A percentile compares a stretch with the other conserved stretches of the same genome.
Conservation (phyloP, 1,140 invertebrate species). For the Cotesia vestalis region DNA sequence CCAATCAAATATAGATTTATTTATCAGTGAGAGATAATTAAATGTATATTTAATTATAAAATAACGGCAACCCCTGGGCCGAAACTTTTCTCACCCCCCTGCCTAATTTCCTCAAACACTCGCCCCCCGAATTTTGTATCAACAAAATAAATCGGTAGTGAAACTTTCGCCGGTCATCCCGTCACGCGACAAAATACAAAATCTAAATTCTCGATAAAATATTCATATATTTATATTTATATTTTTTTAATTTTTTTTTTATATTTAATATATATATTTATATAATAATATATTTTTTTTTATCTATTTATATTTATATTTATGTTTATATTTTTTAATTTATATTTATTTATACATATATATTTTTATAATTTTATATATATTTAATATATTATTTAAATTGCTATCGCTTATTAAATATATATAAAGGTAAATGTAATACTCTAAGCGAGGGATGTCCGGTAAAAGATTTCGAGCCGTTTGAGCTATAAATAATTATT, state of each 20-base stretch:
- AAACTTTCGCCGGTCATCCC: constrained; percentile 47
- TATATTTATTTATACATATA: constrained; percentile 45
- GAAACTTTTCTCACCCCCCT: no score
- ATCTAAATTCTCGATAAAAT: constrained; percentile 60
- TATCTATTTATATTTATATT: constrained; percentile 42
- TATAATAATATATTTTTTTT: constrained; percentile 31
- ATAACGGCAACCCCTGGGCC: no score
- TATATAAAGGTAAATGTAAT: constrained; percentile 60
- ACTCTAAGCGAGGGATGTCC: constrained; percentile 59
- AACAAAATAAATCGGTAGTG: not conserved
- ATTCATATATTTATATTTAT: constrained; percentile 46
- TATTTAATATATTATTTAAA: constrained; percentile 56
- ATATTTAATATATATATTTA: constrained; percentile 29
- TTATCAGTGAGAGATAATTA: constrained; percentile 29
- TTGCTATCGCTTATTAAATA: constrained; percentile 49
- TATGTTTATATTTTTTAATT: constrained; percentile 31
- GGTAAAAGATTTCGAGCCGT: constrained; percentile 51
- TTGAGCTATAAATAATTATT: constrained; percentile 35
- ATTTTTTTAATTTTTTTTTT: constrained; percentile 35
- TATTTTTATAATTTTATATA: constrained; percentile 46
- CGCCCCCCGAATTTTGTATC: no score
- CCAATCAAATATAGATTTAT: constrained; percentile 31
- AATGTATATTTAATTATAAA: no score
- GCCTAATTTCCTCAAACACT: not conserved
- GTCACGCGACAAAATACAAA: constrained; percentile 59